Evolutionary conservation across 1,140 invertebrate genomes (phyloP).

Genomic region (Polypedilum pembai): DNA sequence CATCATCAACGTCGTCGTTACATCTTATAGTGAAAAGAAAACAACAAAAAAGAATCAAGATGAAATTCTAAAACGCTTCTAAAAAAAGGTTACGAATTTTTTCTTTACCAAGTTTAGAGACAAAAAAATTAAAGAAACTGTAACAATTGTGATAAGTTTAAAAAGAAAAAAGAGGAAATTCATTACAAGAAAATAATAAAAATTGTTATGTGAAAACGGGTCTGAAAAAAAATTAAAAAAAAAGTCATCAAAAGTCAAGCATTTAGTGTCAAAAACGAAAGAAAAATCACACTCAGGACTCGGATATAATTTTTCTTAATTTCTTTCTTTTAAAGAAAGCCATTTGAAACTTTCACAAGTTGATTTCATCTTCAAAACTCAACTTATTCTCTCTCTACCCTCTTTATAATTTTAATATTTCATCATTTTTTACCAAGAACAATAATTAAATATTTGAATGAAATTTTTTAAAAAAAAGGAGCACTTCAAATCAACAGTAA

Average conservation of each 20-base stretch:
- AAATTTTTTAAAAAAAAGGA: too few relatives aligned
- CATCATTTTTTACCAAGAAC: background rate
- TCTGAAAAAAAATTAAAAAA: background rate
- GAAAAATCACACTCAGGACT: constrained; percentile 25
- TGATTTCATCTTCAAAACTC: background rate
- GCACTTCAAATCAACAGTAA: too few relatives aligned
- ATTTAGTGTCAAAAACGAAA: constrained; percentile 25
- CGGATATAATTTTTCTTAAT: background rate
- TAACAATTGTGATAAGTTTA: constrained; percentile 24
- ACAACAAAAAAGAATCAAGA: constrained; percentile 11
- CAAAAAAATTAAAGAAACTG: constrained; percentile 4
- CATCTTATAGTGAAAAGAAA: background rate
- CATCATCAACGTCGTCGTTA: constrained; percentile 6
- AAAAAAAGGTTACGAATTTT: constrained; percentile 24
- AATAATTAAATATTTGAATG: background rate
- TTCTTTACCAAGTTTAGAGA: constrained; percentile 22
- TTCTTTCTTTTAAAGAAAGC: background rate
- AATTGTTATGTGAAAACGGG: constrained; percentile 25
- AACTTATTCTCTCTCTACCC: background rate
- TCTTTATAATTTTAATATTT: background rate
- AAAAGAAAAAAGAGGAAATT: background rate
- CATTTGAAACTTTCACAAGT: background rate
- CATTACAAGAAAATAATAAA: background rate
- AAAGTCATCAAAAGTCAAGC: constrained; percentile 23
- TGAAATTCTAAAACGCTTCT: constrained; percentile 25